Evolutionary conservation across 2,113 vertebrate species (phyloP).

Genomic region (Indri indri): DNA sequence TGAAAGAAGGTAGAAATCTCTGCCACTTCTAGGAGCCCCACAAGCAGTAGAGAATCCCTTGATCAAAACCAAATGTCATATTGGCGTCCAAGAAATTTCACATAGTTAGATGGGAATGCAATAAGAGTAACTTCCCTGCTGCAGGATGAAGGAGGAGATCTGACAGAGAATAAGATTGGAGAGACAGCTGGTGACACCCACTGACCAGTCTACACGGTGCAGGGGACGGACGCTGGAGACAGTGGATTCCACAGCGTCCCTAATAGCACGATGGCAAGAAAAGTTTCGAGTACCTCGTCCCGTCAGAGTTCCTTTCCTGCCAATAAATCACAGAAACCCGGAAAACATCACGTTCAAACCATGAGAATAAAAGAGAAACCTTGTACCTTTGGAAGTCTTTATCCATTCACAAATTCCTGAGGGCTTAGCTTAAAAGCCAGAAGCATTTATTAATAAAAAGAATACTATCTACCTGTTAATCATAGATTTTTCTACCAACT

Average conservation of each 20-base stretch:
- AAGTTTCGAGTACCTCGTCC: neutral
- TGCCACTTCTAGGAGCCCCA: neutral
- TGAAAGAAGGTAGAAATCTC: neutral
- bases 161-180: neutral
- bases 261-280: neutral
- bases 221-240: neutral
- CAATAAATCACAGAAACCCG: neutral
- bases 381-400: neutral
- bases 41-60: neutral
- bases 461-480: neutral
- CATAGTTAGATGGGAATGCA: neutral
- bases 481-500: neutral
- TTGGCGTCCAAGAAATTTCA: neutral
- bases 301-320: neutral
- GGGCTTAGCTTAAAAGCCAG: slow-evolving; percentile 10
- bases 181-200: neutral
- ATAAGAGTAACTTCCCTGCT: neutral
- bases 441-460: neutral
- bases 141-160: neutral
- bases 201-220: neutral
- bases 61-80: neutral
- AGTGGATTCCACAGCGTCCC: neutral
- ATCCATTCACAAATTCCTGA: neutral
- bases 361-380: neutral
- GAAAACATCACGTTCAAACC: neutral